Conservation (phyloP, 2,113 vertebrate species). For the Herpailurus yagouaroundi region DNA sequence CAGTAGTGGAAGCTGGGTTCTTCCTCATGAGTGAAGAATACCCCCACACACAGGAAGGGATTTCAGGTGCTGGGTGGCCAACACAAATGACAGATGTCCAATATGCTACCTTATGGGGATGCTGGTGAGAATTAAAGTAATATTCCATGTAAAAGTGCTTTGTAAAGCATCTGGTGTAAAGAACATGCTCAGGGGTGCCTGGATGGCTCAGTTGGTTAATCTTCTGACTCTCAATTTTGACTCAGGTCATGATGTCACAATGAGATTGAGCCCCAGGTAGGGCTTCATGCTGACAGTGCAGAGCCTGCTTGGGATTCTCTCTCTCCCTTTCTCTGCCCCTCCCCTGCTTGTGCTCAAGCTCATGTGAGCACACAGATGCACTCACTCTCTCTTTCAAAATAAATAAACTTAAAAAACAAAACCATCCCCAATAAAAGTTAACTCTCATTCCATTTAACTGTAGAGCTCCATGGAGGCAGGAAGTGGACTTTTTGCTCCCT, state of each 20-base stretch:
- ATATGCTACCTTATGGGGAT: neutral
- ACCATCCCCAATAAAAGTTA: neutral
- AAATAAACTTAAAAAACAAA: neutral
- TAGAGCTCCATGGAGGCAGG: neutral
- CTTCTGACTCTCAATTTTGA: no score
- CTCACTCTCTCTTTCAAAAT: no score
- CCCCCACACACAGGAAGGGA: neutral
- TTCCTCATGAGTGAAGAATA: neutral
- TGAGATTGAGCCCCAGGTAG: no score
- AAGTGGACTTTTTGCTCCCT: neutral
- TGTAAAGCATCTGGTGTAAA: neutral
- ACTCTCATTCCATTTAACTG: neutral
- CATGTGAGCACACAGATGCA: no score
- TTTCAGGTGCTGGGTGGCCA: neutral
- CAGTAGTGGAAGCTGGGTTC: neutral
- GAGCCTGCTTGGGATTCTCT: no score
- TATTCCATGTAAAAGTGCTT: neutral
- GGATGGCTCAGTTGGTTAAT: no score
- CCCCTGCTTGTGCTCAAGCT: no score
- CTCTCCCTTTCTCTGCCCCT: no score
- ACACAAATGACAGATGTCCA: neutral
- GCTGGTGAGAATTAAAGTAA: neutral
- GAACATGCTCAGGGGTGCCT: neutral
- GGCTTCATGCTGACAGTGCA: no score
- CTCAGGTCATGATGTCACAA: no score